Evolutionary conservation across 2,797 vertebrate genomes (phyloP).

Genomic region (Scarus forsteni): DNA sequence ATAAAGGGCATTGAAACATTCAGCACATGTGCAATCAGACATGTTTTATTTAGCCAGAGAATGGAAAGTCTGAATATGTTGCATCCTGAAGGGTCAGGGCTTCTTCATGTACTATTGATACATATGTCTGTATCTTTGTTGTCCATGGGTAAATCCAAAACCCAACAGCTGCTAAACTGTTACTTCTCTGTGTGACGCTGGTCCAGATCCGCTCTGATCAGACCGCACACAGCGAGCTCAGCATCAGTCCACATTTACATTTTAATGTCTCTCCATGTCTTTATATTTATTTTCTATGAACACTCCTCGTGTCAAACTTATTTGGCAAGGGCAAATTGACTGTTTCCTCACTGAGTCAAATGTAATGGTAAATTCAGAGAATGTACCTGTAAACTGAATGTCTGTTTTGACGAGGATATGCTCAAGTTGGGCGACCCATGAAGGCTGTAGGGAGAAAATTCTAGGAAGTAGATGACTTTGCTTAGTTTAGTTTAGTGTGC

Average conservation of each 20-base stretch:
- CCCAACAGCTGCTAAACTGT: slow-evolving; percentile 85
- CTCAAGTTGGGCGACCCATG: slow-evolving; percentile 64
- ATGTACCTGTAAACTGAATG: slow-evolving; percentile 87
- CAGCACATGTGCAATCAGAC: slow-evolving; percentile 79
- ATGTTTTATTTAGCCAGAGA: slow-evolving; percentile 73
- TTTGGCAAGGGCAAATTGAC: slow-evolving; percentile 74
- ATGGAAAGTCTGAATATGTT: slow-evolving; percentile 63
- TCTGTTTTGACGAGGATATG: slow-evolving; percentile 74
- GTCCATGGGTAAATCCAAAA: slow-evolving; percentile 82
- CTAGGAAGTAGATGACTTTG: slow-evolving; percentile 37
- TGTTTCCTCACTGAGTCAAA: slow-evolving; percentile 76
- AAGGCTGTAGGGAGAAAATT: slow-evolving; percentile 64
- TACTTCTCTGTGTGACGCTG: slow-evolving; percentile 76
- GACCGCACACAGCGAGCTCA: slow-evolving; percentile 59
- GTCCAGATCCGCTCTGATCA: slow-evolving; percentile 58
- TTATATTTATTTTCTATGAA: slow-evolving; percentile 70
- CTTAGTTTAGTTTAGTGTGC: slow-evolving; percentile 57
- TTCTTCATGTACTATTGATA: slow-evolving; percentile 74
- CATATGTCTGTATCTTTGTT: slow-evolving; percentile 79
- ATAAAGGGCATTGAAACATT: slow-evolving; percentile 88
- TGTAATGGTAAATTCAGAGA: slow-evolving; percentile 82
- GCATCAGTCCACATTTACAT: slow-evolving; percentile 60
- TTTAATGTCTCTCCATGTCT: slow-evolving; percentile 52
- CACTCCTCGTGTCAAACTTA: slow-evolving; percentile 59
- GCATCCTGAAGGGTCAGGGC: slow-evolving; percentile 72